These are phyloP conservation scores for Ctenoplectra terminalis DNA, from an alignment of 1,140 invertebrate species.

Conservation along the genomic window DNA sequence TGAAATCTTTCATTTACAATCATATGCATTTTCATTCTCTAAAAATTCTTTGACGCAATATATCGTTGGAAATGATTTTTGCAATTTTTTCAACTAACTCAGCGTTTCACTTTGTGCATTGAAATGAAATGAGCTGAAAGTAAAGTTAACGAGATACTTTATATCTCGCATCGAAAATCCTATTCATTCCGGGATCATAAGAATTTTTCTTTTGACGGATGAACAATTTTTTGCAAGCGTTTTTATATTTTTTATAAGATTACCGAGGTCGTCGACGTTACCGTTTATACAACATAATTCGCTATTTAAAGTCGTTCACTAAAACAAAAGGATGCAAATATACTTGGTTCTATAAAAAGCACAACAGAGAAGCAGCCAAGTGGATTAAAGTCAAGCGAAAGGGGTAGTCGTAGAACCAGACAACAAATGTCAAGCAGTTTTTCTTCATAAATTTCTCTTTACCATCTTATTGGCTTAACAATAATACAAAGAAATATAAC, in stretches of 20 bases:
- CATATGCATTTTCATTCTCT: too few species aligned
- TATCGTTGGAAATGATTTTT: too few species aligned
- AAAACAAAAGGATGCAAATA: not conserved
- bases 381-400: conserved; percentile 12
- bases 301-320: not conserved
- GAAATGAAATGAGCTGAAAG: too few species aligned
- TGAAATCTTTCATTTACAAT: too few species aligned
- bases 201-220: not conserved
- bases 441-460: not conserved
- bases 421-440: not conserved
- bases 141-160: not conserved
- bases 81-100: too few species aligned
- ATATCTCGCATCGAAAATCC: not conserved
- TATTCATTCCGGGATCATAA: not conserved
- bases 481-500: not conserved
- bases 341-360: conserved; percentile 1
- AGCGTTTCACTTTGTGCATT: too few species aligned
- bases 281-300: not conserved
- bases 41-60: too few species aligned
- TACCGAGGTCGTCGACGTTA: not conserved
- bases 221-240: not conserved
- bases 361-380: not conserved
- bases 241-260: not conserved
- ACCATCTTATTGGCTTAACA: not conserved
- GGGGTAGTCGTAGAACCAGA: not conserved